Evolutionary conservation across 2,888 invertebrate genomes (phyloP).

Genomic region (Campopleginae sp.): DNA sequence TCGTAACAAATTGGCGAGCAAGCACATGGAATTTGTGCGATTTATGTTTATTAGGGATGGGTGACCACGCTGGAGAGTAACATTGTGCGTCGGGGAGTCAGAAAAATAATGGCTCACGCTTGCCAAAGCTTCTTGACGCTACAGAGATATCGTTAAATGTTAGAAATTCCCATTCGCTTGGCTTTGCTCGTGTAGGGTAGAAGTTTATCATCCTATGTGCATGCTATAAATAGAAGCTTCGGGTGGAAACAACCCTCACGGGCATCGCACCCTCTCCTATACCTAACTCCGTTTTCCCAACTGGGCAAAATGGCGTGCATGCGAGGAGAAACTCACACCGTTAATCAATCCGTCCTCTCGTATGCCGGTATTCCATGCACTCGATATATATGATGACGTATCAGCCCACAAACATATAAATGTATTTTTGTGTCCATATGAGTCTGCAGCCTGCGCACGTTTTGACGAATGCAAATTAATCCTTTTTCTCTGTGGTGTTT

Average conservation of each 20-base stretch:
- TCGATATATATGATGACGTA: neutral
- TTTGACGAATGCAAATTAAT: conserved; percentile 55
- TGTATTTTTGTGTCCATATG: neutral
- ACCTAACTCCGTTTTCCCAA: conserved; percentile 18
- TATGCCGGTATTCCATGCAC: conserved; percentile 56
- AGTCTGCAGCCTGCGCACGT: conserved; percentile 29
- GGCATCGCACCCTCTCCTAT: conserved; percentile 35
- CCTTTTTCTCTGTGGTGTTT: conserved; percentile 37
- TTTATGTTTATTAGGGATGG: neutral
- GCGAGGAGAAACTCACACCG: conserved; percentile 24
- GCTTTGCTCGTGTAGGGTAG: conserved; percentile 1
- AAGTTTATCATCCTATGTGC: conserved; percentile 51
- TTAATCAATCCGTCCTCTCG: conserved; percentile 57
- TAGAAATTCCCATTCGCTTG: conserved; percentile 1
- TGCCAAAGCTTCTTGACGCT: neutral
- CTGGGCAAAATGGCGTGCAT: conserved; percentile 42
- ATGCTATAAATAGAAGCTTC: conserved; percentile 52
- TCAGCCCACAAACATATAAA: neutral
- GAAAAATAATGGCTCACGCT: neutral
- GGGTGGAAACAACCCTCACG: conserved; percentile 50
- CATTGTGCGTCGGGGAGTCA: no score
- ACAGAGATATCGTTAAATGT: neutral
- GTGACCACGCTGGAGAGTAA: neutral
- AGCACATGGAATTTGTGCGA: neutral
- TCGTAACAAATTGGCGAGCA: neutral